Percentiles rank a stretch among this genome's conserved stretches.
Conservation (phyloP, 2,888 invertebrate species). For the Agonopterix alstromeriana region DNA sequence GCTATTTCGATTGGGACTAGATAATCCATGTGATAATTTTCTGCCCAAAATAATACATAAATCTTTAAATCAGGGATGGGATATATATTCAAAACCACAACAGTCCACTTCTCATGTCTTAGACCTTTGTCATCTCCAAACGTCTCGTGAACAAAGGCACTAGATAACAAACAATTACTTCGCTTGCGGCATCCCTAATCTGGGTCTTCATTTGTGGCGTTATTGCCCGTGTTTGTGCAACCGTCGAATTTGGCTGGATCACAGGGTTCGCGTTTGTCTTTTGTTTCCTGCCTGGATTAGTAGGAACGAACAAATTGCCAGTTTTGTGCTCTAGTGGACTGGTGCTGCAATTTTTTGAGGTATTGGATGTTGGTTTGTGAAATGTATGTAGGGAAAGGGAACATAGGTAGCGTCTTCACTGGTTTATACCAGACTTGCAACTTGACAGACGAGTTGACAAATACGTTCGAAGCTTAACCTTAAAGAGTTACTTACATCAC, state of each 20-base stretch:
- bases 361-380: too few species aligned
- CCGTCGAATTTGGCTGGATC: slow-evolving; percentile 29
- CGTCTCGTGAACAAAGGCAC: slow-evolving; percentile 37
- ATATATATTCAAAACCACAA: too few species aligned
- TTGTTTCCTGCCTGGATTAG: not conserved
- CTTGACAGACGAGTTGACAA: too few species aligned
- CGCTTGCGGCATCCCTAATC: slow-evolving; percentile 40
- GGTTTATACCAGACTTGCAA: too few species aligned
- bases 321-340: not conserved
- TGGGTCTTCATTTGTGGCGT: slow-evolving; percentile 26
- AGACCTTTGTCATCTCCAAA: not conserved
- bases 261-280: slow-evolving; percentile 15
- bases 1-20: too few species aligned
- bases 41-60: too few species aligned
- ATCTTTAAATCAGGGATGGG: too few species aligned
- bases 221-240: slow-evolving; percentile 26
- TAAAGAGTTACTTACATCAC: too few species aligned
- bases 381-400: too few species aligned
- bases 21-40: too few species aligned
- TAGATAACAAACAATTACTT: slow-evolving; percentile 52
- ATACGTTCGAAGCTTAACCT: too few species aligned
- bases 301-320: not conserved
- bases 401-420: too few species aligned
- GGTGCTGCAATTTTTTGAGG: not conserved
- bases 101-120: not conserved